Percentiles rank a stretch among this genome's conserved stretches.
phyloP scores from a whole-genome alignment of 2,888 invertebrate genomes.

The Epinotia brunnichana region DNA sequence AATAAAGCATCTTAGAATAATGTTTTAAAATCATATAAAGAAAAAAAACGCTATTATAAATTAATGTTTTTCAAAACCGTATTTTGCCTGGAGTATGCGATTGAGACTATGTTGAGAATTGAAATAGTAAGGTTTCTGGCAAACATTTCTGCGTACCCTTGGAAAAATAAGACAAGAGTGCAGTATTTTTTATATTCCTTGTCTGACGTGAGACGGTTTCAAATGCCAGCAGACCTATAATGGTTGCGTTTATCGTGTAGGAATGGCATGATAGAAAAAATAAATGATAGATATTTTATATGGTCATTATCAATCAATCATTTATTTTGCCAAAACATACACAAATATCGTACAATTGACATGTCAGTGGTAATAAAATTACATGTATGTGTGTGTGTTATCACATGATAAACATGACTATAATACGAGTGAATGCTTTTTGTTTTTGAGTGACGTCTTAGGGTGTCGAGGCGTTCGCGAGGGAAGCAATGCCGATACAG shows the following conservation, averaged over 20 bases:
- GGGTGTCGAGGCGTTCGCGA: constrained; percentile 14
- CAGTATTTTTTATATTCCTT: background rate
- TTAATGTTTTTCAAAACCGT: too few species aligned
- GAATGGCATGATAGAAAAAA: background rate
- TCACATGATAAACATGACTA: background rate
- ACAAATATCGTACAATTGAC: too few species aligned
- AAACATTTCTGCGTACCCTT: background rate
- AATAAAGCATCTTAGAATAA: too few species aligned
- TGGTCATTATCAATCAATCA: too few species aligned
- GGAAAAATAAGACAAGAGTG: background rate
- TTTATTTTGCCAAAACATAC: too few species aligned
- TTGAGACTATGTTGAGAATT: background rate
- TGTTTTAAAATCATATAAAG: too few species aligned
- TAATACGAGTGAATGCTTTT: background rate
- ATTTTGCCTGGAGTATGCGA: too few species aligned
- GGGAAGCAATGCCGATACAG: constrained; percentile 13
- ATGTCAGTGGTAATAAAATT: too few species aligned
- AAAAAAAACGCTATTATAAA: too few species aligned
- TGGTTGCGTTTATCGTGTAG: constrained; percentile 1
- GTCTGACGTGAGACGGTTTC: background rate
- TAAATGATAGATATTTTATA: background rate
- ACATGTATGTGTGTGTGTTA: too few species aligned
- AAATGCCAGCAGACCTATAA: background rate
- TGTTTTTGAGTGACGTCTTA: constrained; percentile 37
- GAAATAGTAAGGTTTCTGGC: constrained; percentile 3